phyloP scores from a whole-genome alignment of 2,797 vertebrate species.

The Falco concolor region DNA sequence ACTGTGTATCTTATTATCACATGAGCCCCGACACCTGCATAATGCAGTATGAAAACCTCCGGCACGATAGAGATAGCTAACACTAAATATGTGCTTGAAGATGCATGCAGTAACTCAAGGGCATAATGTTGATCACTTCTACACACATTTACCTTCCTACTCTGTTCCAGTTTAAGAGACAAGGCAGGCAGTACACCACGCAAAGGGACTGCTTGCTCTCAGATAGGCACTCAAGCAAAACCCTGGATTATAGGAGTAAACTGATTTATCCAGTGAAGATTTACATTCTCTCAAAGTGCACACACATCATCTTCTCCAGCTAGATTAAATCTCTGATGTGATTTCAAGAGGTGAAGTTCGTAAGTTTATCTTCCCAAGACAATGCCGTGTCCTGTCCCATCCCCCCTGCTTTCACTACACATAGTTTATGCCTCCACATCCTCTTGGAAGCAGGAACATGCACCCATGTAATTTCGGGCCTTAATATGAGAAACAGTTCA shows the following conservation, averaged over 20 bases:
- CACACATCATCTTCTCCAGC: background rate
- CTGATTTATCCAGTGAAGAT: background rate
- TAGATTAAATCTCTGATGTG: background rate
- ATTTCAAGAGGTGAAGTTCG: background rate
- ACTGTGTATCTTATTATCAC: background rate
- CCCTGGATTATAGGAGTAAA: background rate
- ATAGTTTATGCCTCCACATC: fast-evolving
- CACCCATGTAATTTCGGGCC: background rate
- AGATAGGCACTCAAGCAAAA: background rate
- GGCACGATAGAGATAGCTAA: background rate
- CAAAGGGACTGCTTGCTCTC: background rate
- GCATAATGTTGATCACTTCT: background rate
- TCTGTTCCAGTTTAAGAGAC: background rate
- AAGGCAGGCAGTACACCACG: background rate
- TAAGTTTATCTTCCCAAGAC: background rate
- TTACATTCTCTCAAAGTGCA: background rate
- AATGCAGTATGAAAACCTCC: background rate
- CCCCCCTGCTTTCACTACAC: fast-evolving
- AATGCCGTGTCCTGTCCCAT: background rate
- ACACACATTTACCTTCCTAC: background rate
- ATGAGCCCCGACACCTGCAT: background rate
- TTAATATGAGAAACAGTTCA: background rate
- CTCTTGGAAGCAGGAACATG: background rate
- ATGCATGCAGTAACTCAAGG: background rate
- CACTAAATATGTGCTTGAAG: background rate